phyloP scores from a whole-genome alignment of 2,113 vertebrate genomes.

The Oenanthe melanoleuca region DNA sequence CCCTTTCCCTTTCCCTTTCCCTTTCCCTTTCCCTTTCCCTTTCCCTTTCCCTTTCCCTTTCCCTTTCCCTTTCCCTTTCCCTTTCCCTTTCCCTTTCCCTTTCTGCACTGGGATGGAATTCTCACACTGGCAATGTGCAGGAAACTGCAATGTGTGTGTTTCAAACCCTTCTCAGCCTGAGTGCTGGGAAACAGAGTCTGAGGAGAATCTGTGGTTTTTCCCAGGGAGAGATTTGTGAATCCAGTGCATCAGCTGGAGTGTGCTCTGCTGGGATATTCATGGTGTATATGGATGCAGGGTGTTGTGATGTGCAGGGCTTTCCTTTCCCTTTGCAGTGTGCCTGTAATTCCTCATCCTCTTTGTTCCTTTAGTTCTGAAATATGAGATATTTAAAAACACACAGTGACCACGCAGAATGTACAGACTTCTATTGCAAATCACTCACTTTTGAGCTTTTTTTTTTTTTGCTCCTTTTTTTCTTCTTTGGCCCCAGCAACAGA shows the following conservation, averaged over 20 bases:
- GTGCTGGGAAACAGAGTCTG: not conserved
- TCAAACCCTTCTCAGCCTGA: not conserved
- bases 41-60: too few species aligned
- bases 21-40: too few species aligned
- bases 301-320: not conserved
- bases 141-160: not conserved
- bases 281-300: not conserved
- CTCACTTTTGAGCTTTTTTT: not conserved
- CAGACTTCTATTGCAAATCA: not conserved
- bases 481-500: not conserved
- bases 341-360: not conserved
- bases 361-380: not conserved
- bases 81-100: too few species aligned
- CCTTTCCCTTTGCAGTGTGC: not conserved
- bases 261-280: not conserved
- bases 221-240: not conserved
- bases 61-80: too few species aligned
- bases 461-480: not conserved
- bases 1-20: too few species aligned
- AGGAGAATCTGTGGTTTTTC: not conserved
- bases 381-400: not conserved
- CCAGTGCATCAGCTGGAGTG: not conserved
- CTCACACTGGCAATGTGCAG: not conserved
- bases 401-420: not conserved
- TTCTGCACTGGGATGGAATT: slow-evolving; percentile 34